Percentiles rank a stretch among this genome's conserved stretches.
These are phyloP conservation scores for Euura saliciscinereae DNA, from an alignment of 1,140 invertebrate species.

Conservation along the genomic window DNA sequence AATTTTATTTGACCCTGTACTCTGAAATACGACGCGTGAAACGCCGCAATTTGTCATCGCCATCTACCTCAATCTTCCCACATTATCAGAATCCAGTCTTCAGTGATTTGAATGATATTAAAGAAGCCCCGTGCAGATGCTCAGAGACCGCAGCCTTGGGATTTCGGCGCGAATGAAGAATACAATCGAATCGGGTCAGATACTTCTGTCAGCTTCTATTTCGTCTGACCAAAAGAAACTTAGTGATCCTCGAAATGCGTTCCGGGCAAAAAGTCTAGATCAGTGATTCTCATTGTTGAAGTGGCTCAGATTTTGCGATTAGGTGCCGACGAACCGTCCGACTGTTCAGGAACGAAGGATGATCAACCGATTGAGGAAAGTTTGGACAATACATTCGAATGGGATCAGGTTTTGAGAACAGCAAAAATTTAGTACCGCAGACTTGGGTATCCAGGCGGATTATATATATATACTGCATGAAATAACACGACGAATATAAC, in stretches of 20 bases:
- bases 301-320: too few species aligned
- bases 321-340: too few species aligned
- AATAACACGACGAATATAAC: background rate
- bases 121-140: background rate
- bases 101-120: background rate
- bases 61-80: slow-evolving; percentile 7
- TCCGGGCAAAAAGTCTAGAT: background rate
- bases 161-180: background rate
- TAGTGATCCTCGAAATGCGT: background rate
- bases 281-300: too few species aligned
- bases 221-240: background rate
- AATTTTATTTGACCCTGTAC: background rate
- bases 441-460: too few species aligned
- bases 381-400: too few species aligned
- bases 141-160: background rate
- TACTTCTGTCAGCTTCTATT: background rate
- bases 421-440: too few species aligned
- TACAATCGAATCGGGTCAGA: background rate
- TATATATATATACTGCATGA: background rate
- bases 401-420: too few species aligned
- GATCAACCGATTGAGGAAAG: too few species aligned
- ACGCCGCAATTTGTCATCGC: slow-evolving; percentile 13
- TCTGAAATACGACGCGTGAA: background rate
- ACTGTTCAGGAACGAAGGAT: too few species aligned
- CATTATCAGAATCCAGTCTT: background rate